Evolutionary conservation across 2,113 vertebrate genomes (phyloP).

Genomic region (Notiomystis cincta): DNA sequence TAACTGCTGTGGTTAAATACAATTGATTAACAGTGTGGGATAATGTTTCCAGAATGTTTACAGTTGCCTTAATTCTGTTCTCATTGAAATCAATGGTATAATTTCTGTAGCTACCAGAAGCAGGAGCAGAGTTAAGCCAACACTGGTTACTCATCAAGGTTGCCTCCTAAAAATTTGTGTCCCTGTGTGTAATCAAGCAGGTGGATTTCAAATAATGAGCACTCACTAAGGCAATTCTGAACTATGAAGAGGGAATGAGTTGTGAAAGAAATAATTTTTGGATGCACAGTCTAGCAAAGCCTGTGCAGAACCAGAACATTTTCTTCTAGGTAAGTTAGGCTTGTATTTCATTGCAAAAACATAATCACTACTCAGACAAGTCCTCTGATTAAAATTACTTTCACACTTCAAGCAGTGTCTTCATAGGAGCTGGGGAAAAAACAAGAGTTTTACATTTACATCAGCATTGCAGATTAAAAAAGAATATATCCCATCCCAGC

Average conservation of each 20-base stretch:
- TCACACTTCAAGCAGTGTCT: neutral
- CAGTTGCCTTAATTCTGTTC: neutral
- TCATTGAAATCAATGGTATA: neutral
- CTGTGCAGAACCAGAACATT: neutral
- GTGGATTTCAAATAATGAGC: neutral
- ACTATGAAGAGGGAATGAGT: neutral
- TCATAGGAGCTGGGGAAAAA: neutral
- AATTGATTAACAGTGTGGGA: neutral
- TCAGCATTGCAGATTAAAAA: neutral
- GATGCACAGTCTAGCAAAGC: neutral
- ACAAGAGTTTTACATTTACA: neutral
- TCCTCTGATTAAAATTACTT: neutral
- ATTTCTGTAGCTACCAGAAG: neutral
- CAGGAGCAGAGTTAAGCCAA: constrained; percentile 1
- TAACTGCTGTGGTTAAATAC: neutral
- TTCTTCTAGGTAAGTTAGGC: neutral
- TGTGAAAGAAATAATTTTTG: neutral
- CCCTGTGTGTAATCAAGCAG: neutral
- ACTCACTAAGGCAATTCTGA: neutral
- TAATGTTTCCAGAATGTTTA: neutral
- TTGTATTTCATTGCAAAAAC: neutral
- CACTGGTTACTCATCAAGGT: neutral
- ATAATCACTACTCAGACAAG: neutral
- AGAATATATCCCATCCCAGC: neutral
- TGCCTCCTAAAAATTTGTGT: neutral